phyloP scores from a whole-genome alignment of 2,113 vertebrate species.

The Tetrax tetrax region DNA sequence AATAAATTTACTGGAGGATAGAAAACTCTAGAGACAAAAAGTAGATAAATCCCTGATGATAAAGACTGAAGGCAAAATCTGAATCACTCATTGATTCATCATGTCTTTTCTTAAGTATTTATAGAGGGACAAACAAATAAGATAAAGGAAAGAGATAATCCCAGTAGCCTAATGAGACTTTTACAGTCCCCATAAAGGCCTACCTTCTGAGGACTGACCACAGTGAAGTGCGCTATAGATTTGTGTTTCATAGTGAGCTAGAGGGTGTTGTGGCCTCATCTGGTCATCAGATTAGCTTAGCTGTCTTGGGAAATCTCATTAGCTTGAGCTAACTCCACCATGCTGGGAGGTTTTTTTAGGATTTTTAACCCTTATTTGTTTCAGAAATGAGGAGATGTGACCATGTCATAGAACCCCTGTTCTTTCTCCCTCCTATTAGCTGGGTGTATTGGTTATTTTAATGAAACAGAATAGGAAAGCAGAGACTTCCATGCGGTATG shows the following conservation, averaged over 20 bases:
- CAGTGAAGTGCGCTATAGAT: constrained; percentile 44
- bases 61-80: constrained; percentile 60
- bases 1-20: constrained; percentile 32
- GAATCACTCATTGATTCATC: constrained; percentile 59
- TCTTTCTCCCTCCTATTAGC: neutral
- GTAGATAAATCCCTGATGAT: constrained; percentile 59
- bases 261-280: neutral
- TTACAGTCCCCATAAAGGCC: constrained; percentile 46
- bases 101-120: constrained; percentile 52
- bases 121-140: constrained; percentile 55
- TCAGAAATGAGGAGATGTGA: neutral
- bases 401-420: neutral
- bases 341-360: neutral
- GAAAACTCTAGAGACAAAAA: constrained; percentile 64
- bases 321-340: neutral
- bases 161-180: constrained; percentile 63
- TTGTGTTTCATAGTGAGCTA: constrained; percentile 1
- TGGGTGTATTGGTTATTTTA: neutral
- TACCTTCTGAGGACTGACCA: constrained; percentile 26
- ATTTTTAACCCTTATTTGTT: neutral
- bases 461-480: neutral
- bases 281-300: neutral
- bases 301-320: neutral
- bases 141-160: constrained; percentile 59
- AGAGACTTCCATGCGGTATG: neutral